Evolutionary conservation across 2,113 vertebrate genomes (phyloP), one percentile per base, ranked within the genome.

Genomic region (Caranx ignobilis): DNA sequence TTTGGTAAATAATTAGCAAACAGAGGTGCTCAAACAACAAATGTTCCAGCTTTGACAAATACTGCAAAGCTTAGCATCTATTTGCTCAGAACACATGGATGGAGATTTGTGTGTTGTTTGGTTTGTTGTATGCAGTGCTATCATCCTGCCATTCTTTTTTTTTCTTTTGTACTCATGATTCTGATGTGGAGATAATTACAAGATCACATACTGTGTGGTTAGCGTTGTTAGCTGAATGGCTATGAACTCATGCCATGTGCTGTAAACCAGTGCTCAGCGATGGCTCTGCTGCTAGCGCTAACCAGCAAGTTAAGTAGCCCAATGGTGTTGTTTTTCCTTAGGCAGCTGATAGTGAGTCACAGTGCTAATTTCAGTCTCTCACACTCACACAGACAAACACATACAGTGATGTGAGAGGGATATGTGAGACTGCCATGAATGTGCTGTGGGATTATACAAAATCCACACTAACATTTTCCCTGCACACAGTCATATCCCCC

Each of bases 221-320:
- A 70, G 15, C 31, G 32, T 3, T 80, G 43, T 39, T 2, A 11
- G 7, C 11, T 0, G 48, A 10, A 8, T 35, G 12, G 21, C 13
- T 41, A 31, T 43, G 16, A 75, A 48, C 41, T 32, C 12, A 48
- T 9, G 5, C 64, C 16, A 31, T 43, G 55, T 41, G 5, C 48
- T 62, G 4, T 21, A 13, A 39, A 11, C 35, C n/a, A 16, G 26
- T 43, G 61, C 31, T 56, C 26, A 18, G 26, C 32, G 54, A 61
- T 79, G 45, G 52, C 19, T 74, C 50, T 13, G 5, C 32, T 43
- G 55, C 61, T 60, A 15, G 31, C 18, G 48, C 26, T 72, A 77
- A 47, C 19, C 34, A 57, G 50, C 50, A 45, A 50, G 71, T 75
- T n/a, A 71, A 65, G 50, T 45, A 67, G 10, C 26, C 21, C 34